Evolutionary conservation across 2,797 vertebrate genomes (phyloP).

Genomic region (Synanceia verrucosa): DNA sequence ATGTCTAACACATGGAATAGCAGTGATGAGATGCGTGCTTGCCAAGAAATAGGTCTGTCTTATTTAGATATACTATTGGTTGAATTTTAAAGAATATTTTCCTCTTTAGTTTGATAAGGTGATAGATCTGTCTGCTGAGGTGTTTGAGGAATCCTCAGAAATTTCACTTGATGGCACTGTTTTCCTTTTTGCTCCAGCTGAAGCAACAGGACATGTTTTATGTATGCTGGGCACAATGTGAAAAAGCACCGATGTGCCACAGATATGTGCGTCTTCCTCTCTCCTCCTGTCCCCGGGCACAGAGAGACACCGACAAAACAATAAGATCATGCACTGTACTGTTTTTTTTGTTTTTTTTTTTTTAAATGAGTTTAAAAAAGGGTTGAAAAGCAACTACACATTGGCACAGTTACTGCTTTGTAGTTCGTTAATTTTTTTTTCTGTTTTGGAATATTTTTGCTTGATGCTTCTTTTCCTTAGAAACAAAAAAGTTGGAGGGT

Average conservation of each 20-base stretch:
- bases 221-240: conserved; percentile 76
- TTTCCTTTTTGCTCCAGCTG: conserved; percentile 91
- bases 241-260: conserved; percentile 67
- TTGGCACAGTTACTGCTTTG: conserved; percentile 30
- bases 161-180: conserved; percentile 99
- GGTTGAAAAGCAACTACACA: conserved; percentile 41
- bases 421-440: conserved; percentile 33
- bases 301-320: conserved; percentile 49
- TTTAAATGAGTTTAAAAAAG: conserved; percentile 27
- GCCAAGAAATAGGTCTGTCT: background rate
- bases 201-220: conserved; percentile 84
- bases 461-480: background rate
- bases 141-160: conserved; percentile 91
- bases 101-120: conserved; percentile 34
- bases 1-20: background rate
- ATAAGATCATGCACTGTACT: conserved; percentile 42
- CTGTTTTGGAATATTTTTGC: conserved; percentile 22
- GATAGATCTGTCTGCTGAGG: conserved; percentile 53
- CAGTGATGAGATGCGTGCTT: background rate
- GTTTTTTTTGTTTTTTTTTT: background rate
- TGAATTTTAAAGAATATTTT: conserved; percentile 2
- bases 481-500: background rate
- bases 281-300: conserved; percentile 64
- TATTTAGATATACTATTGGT: background rate
- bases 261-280: conserved; percentile 46